phyloP scores from a whole-genome alignment of 2,797 vertebrate genomes.

The Melanitta fusca region DNA sequence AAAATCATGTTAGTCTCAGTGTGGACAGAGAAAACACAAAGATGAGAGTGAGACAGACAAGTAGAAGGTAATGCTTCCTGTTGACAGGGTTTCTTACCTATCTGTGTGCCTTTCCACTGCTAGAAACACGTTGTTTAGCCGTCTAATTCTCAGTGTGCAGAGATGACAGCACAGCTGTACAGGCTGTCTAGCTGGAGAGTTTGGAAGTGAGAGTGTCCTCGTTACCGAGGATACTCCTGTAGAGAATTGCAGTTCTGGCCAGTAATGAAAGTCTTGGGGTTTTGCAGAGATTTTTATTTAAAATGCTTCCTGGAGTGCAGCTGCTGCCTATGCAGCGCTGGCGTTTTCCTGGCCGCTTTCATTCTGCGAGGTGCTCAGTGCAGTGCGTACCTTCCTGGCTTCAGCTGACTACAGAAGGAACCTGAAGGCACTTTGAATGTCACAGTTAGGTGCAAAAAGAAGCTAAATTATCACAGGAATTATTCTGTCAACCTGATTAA shows the following conservation, averaged over 20 bases:
- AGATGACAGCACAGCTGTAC: background rate
- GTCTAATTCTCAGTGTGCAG: rapidly evolving
- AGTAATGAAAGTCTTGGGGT: background rate
- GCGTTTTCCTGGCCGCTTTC: background rate
- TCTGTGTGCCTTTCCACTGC: background rate
- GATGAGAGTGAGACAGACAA: background rate
- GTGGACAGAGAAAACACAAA: background rate
- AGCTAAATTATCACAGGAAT: background rate
- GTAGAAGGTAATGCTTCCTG: background rate
- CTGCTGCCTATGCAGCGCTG: rapidly evolving
- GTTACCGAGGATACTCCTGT: rapidly evolving
- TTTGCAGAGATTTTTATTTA: background rate
- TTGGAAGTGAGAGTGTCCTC: rapidly evolving
- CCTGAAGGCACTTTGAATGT: rapidly evolving
- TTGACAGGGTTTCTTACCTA: background rate
- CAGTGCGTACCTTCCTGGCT: background rate
- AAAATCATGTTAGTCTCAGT: background rate
- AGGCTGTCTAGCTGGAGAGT: background rate
- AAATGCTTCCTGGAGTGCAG: background rate
- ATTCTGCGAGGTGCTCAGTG: rapidly evolving
- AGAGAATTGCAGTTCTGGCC: background rate
- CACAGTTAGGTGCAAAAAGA: background rate
- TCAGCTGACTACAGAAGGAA: background rate
- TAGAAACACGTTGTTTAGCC: rapidly evolving
- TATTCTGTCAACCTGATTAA: background rate